Evolutionary conservation across 2,797 vertebrate species (phyloP).

Genomic region (Philypnodon macrostomus): DNA sequence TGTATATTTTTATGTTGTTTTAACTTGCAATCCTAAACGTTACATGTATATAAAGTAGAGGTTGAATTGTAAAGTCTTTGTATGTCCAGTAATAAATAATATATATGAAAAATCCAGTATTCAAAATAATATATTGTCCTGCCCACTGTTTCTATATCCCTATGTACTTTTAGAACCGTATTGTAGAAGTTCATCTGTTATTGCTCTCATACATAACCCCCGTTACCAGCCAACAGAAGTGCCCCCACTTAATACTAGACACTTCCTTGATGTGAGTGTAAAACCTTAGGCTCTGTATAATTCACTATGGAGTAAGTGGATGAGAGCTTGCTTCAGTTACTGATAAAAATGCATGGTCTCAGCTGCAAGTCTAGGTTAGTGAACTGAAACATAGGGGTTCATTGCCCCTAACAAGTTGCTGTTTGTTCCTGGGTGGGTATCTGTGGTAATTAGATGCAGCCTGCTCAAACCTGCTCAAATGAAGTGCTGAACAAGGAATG

Average conservation of each 20-base stretch:
- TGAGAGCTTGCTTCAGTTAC: conserved; percentile 19
- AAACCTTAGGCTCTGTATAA: conserved; percentile 3
- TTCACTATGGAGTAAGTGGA: background rate
- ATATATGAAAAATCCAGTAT: no score
- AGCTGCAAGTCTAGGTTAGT: conserved; percentile 13
- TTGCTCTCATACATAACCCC: conserved; percentile 6
- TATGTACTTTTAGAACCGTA: background rate
- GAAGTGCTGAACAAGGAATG: background rate
- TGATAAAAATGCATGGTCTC: conserved; percentile 5
- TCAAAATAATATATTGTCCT: no score
- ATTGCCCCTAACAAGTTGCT: conserved; percentile 19
- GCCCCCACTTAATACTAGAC: background rate
- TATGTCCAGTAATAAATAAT: no score
- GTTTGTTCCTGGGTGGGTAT: conserved; percentile 16
- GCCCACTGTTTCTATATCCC: background rate
- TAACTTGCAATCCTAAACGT: no score
- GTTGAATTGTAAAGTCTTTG: no score
- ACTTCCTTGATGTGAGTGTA: conserved; percentile 1
- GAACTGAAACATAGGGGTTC: conserved; percentile 37
- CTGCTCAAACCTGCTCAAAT: conserved; percentile 12
- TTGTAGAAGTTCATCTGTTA: background rate
- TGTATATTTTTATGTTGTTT: no score
- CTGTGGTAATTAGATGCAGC: conserved; percentile 27
- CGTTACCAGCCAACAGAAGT: conserved; percentile 14
- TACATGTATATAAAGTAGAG: no score